Percentiles rank a stretch among this genome's conserved stretches.
These are phyloP conservation scores for Paracentrotus lividus DNA, from an alignment of 53 echinoderm and acorn worm genomes.

Conservation along the genomic window DNA sequence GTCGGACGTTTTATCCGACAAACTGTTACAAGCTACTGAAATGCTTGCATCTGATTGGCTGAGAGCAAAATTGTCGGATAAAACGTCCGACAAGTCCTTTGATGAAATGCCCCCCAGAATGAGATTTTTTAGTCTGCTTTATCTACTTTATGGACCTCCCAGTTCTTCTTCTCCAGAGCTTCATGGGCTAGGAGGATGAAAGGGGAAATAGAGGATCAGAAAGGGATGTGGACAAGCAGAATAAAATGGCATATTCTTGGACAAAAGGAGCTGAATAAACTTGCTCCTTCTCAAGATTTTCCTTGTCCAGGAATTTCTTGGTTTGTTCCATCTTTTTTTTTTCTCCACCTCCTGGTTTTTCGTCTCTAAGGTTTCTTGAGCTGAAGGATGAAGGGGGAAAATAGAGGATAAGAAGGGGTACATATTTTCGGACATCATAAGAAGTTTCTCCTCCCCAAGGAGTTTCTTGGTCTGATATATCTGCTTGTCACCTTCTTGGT, in stretches of 20 bases:
- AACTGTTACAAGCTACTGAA: no score
- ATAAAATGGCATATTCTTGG: no score
- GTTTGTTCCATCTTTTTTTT: conserved; percentile 51
- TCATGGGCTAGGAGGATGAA: conserved; percentile 68
- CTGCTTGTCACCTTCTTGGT: conserved; percentile 59
- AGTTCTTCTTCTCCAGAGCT: conserved; percentile 54
- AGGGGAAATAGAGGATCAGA: not conserved
- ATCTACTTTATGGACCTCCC: conserved; percentile 68
- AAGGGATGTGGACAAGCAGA: not conserved
- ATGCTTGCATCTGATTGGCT: no score
- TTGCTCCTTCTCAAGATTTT: conserved; percentile 73
- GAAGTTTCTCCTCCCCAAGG: conserved; percentile 76
- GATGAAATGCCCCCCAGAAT: conserved; percentile 80
- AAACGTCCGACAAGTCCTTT: no score
- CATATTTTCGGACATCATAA: no score
- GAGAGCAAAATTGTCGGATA: no score
- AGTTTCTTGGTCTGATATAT: conserved; percentile 79
- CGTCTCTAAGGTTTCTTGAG: conserved; percentile 48
- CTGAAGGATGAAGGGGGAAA: conserved; percentile 46
- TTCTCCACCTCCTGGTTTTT: conserved; percentile 64
- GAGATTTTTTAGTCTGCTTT: conserved; percentile 76
- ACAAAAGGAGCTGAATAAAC: not conserved
- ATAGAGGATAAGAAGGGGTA: no score
- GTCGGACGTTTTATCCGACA: no score
- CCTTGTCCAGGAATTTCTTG: conserved; percentile 77